Evolutionary conservation across 2,797 vertebrate genomes (phyloP), one percentile per base, ranked within the genome.

Genomic region (Clarias laeviceps): DNA sequence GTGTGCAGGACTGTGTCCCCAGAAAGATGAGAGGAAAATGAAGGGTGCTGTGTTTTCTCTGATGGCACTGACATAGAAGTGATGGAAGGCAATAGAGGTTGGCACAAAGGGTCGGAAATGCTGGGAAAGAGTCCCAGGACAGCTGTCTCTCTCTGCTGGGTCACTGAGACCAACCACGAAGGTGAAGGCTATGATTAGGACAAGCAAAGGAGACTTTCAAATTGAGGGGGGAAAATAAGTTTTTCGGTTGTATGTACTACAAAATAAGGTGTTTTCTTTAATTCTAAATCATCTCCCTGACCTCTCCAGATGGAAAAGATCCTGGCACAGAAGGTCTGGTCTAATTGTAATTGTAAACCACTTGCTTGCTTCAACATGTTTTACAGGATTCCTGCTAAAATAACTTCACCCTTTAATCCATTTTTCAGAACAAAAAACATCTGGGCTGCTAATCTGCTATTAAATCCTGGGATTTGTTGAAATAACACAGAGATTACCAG

Each of bases 351-450:
- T 94, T 91, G 45, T 93, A 94, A 96, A 95, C 93, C 93, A 95
- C 93, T 92, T 91, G 93, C 95, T 95, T 94, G 94, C 45, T 12
- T 50, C 92, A 94, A 95, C 94, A 94, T 95, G 95, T 96, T 96
- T 95, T 93, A 86, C 88, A 89, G 94, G 94, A 96, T 96, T 96
- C 96, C 27, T 95, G 95, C 92, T 94, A 92, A 76, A 86, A 93
- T 96, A 98, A 98, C 96, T 97, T 97, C 96, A 97, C 95, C 96
- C 95, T 95, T 95, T 97, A 97, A 98, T 98, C 97, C 96, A 97
- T 97, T 98, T 98, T 94, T 97, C 96, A 92, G 96, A 97, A 98
- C 96, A 98, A 97, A 97, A 98, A 99, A 98, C 98, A 99, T 98
- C 97, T 98, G 97, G 96, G 95, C 94, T 88, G 96, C 95, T 98